These are phyloP conservation scores for Mimas tiliae DNA, from an alignment of 2,888 invertebrate species.

Conservation along the genomic window DNA sequence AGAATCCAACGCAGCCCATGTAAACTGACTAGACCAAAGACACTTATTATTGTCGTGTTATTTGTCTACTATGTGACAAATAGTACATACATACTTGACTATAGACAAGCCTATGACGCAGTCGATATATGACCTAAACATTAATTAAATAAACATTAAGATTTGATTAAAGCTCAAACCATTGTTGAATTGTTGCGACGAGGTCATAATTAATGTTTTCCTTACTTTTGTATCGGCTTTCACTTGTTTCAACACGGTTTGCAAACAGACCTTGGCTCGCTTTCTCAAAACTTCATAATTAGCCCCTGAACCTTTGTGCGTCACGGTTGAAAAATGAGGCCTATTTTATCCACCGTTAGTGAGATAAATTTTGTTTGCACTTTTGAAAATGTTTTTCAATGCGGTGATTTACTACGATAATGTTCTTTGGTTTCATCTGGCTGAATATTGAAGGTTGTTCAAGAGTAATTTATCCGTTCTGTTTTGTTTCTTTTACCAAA, in stretches of 20 bases:
- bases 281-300: slow-evolving; percentile 39
- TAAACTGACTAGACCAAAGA: too few species aligned
- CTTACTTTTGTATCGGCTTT: slow-evolving; percentile 36
- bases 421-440: background rate
- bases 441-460: background rate
- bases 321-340: slow-evolving; percentile 37
- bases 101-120: too few species aligned
- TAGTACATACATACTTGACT: too few species aligned
- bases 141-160: background rate
- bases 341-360: slow-evolving; percentile 29
- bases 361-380: slow-evolving; percentile 29
- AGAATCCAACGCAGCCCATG: too few species aligned
- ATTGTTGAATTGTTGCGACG: slow-evolving; percentile 1
- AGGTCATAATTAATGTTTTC: background rate
- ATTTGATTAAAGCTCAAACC: background rate
- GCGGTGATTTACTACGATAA: slow-evolving; percentile 1
- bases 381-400: slow-evolving; percentile 28
- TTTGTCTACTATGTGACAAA: too few species aligned
- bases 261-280: slow-evolving; percentile 30
- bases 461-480: background rate
- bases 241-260: slow-evolving; percentile 36
- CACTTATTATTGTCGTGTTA: too few species aligned
- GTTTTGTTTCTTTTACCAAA: background rate
- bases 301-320: slow-evolving; percentile 32
- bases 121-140: too few species aligned